These are phyloP conservation scores for Eclectus roratus DNA, from an alignment of 2,113 vertebrate genomes.

Conservation along the genomic window DNA sequence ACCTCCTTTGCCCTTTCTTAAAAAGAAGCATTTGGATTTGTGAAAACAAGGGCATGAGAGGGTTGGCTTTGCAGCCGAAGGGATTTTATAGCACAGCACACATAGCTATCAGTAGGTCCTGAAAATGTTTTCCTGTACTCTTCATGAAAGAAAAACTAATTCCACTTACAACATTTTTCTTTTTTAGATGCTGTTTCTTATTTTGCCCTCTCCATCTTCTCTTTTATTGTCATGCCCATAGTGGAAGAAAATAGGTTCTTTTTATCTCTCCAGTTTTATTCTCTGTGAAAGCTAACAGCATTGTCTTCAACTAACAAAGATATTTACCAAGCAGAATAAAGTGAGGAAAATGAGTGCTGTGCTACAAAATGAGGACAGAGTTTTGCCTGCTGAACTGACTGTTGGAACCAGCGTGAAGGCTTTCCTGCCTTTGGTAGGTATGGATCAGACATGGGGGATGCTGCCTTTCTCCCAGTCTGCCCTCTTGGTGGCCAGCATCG, in stretches of 20 bases:
- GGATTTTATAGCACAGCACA: neutral
- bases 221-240: neutral
- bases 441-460: neutral
- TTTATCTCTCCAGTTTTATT: conserved; percentile 16
- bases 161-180: conserved; percentile 15
- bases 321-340: conserved; percentile 24
- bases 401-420: neutral
- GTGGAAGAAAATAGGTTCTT: conserved; percentile 5
- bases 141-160: conserved; percentile 34
- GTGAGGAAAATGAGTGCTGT: neutral
- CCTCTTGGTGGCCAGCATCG: fast-evolving
- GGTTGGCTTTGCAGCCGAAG: conserved; percentile 9
- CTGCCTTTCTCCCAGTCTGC: neutral
- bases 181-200: neutral
- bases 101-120: conserved; percentile 4
- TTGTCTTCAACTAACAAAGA: conserved; percentile 34
- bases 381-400: neutral
- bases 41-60: conserved; percentile 29
- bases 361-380: neutral
- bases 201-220: neutral
- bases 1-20: conserved; percentile 14
- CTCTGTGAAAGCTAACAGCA: neutral
- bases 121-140: conserved; percentile 6
- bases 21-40: neutral
- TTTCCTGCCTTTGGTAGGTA: neutral